These are phyloP conservation scores for Spizella passerina DNA, from an alignment of 2,797 vertebrate genomes.

Conservation along the genomic window DNA sequence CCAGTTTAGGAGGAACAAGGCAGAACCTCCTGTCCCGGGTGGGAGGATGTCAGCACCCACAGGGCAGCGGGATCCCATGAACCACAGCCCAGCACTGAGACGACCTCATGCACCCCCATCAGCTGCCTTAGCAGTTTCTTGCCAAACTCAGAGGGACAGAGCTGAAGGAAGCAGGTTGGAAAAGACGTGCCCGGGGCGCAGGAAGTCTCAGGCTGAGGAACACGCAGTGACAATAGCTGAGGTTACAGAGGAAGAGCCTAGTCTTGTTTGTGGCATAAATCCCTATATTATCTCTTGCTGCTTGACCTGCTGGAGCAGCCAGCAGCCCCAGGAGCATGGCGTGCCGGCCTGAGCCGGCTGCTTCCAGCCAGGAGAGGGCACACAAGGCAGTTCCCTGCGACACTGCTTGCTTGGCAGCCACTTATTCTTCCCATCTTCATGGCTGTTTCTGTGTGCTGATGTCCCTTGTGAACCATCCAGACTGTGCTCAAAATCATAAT, in stretches of 20 bases:
- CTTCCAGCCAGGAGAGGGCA: slow-evolving; percentile 63
- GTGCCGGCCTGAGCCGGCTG: slow-evolving; percentile 7
- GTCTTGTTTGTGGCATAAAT: slow-evolving; percentile 27
- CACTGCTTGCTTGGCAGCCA: neutral
- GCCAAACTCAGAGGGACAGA: neutral
- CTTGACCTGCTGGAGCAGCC: slow-evolving; percentile 34
- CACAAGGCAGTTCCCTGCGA: neutral
- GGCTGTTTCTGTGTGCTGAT: neutral
- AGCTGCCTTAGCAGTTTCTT: neutral
- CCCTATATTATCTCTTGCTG: neutral
- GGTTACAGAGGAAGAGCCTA: neutral
- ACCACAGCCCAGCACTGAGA: neutral
- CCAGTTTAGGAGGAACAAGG: accelerated
- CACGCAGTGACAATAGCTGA: neutral
- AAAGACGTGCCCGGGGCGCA: neutral
- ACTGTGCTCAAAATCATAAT: neutral
- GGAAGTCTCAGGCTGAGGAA: neutral
- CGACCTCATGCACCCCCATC: neutral
- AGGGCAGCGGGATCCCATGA: neutral
- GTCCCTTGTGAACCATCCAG: neutral
- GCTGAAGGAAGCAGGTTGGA: neutral
- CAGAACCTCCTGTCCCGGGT: neutral
- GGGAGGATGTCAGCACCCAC: neutral
- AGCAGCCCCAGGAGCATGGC: neutral
- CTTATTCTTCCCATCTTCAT: neutral